Evolutionary conservation across 2,888 invertebrate genomes (phyloP).

Genomic region (Cryptocephalus primarius): DNA sequence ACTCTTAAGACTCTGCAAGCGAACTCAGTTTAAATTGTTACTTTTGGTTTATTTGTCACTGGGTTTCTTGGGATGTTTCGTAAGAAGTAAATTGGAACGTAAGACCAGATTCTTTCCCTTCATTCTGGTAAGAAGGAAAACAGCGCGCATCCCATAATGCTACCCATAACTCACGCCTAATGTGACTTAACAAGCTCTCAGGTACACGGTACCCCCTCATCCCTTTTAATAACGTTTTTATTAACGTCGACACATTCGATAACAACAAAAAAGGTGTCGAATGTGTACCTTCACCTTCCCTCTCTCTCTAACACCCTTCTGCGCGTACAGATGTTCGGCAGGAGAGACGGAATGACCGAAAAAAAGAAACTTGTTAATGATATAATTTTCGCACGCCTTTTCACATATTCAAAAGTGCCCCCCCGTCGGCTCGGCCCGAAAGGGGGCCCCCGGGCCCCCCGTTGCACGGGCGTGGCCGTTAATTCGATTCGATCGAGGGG

Average conservation of each 20-base stretch:
- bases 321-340: slow-evolving; percentile 14
- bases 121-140: no score
- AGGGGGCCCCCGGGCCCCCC: slow-evolving; percentile 17
- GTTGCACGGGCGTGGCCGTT: slow-evolving; percentile 2
- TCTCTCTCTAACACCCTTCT: no score
- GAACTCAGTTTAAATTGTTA: no score
- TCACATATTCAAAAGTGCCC: slow-evolving; percentile 22
- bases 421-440: slow-evolving; percentile 18
- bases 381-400: slow-evolving; percentile 32
- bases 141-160: no score
- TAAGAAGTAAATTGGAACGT: no score
- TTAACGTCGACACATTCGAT: slow-evolving; percentile 14
- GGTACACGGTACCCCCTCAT: not conserved
- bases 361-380: slow-evolving; percentile 24
- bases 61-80: no score
- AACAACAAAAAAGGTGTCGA: slow-evolving; percentile 16
- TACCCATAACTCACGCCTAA: no score
- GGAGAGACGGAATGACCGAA: no score
- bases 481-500: not conserved
- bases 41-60: no score
- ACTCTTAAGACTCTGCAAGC: no score
- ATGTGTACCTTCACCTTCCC: slow-evolving; percentile 8
- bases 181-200: no score
- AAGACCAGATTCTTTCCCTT: no score
- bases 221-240: slow-evolving; percentile 7